Evolutionary conservation across 1,140 invertebrate species (phyloP), one percentile per base, ranked within the genome.

Genomic region (Aporrectodea caliginosa): DNA sequence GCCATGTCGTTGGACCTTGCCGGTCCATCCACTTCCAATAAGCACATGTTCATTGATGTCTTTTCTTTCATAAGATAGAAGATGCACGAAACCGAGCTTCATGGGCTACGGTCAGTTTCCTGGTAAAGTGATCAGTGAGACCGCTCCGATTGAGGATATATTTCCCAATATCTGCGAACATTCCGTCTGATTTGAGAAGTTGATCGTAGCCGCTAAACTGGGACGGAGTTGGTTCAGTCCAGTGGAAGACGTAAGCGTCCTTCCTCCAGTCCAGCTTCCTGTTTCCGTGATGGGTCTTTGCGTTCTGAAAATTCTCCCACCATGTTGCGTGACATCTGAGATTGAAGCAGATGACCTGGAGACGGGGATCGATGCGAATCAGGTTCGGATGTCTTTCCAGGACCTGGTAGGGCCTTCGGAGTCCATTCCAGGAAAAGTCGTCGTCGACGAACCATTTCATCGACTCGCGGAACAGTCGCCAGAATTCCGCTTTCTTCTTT

Each of bases 381-480:
- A 81, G 58, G 1, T 81, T 73, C n/a, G 80, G 80, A 29, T 78
- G 72, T 16, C 72, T 33, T 35, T 81, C 80, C 77, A 70, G 32
- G n/a, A 81, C 35, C 27, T 72, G 35, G 58, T 81, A 81, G 1
- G 80, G 80, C 72, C 69, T 31, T 2, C 77, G 69, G 32, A 81
- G 77, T 34, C 80, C 80, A 33, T 81, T 81, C 70, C 72, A 81
- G 22, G 79, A 80, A 75, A 75, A 80, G 31, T 80, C 79, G 29
- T 70, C 43, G 29, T 80, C 79, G 12, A 78, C 33, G 32, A 77
- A 80, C 79, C 79, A 80, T 29, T 77, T 77, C 79, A 80, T 80
- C 32, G 79, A 72, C 29, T 80, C 75, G 75, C 78, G 69, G 70
- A 80, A 80, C 22, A 69, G 16, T 2, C 72, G 79, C 80, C 80